Percentiles rank a stretch among this genome's conserved stretches.
Conservation (phyloP, 2,113 vertebrate species). For the Eidolon helvum region DNA sequence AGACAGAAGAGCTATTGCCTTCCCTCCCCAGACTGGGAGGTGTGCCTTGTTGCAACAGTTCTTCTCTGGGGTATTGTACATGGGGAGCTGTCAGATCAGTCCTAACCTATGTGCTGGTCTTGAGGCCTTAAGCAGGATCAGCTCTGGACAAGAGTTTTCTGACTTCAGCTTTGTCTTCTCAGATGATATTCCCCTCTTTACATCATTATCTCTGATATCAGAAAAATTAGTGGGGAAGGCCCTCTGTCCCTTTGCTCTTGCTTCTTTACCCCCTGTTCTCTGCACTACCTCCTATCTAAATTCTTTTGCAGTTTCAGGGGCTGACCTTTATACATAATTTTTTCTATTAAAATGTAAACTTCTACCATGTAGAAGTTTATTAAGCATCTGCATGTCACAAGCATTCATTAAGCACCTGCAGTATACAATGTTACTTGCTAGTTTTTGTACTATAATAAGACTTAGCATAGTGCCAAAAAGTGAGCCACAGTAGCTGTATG, state of each 20-base stretch:
- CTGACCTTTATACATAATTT: not conserved
- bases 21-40: slow-evolving; percentile 59
- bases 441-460: not conserved
- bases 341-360: not conserved
- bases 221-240: not conserved
- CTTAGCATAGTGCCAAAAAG: not conserved
- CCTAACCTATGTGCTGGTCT: not conserved
- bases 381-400: not conserved
- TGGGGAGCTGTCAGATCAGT: slow-evolving; percentile 33
- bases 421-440: not conserved
- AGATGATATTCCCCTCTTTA: not conserved
- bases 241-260: not conserved
- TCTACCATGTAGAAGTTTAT: too few relatives aligned
- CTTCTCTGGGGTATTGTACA: slow-evolving; percentile 15
- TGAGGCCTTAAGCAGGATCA: not conserved
- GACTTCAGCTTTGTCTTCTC: not conserved
- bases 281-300: not conserved
- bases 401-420: not conserved
- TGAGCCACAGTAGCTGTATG: not conserved
- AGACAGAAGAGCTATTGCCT: slow-evolving; percentile 49
- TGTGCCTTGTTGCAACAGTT: slow-evolving; percentile 28
- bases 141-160: not conserved
- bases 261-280: not conserved
- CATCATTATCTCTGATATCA: not conserved
- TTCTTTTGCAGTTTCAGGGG: not conserved